Percentiles rank a stretch among this genome's conserved stretches.
These are phyloP conservation scores for Euura lappo DNA, from an alignment of 1,140 invertebrate species.

Conservation along the genomic window DNA sequence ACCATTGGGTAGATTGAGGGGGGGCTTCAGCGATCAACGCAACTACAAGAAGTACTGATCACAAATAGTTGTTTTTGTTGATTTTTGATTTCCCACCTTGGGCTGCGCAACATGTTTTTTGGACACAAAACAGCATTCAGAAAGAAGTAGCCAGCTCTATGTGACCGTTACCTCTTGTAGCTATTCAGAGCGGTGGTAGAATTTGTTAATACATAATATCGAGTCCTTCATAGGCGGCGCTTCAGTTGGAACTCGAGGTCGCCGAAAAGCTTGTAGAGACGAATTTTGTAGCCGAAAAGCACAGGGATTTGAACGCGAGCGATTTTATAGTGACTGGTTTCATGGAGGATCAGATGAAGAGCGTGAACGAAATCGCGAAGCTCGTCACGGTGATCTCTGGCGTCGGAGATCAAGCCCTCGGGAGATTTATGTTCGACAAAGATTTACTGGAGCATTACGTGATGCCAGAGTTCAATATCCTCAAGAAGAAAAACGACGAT, in stretches of 20 bases:
- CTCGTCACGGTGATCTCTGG: conserved; percentile 44
- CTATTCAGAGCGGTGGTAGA: conserved; percentile 14
- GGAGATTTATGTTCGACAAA: conserved; percentile 48
- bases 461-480: conserved; percentile 33
- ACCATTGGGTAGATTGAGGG: neutral
- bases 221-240: conserved; percentile 35
- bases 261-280: conserved; percentile 38
- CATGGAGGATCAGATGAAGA: conserved; percentile 49
- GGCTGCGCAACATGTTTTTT: too few relatives aligned
- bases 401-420: conserved; percentile 43
- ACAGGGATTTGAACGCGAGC: conserved; percentile 42
- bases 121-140: too few relatives aligned
- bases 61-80: too few relatives aligned
- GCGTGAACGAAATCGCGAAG: conserved; percentile 45
- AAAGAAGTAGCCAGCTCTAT: too few relatives aligned
- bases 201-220: neutral
- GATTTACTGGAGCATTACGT: conserved; percentile 42
- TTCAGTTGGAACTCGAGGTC: conserved; percentile 43
- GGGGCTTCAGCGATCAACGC: too few relatives aligned
- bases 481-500: conserved; percentile 22
- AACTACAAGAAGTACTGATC: too few relatives aligned
- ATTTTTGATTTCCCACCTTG: too few relatives aligned
- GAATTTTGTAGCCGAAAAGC: conserved; percentile 37
- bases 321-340: conserved; percentile 50
- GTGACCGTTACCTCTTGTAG: neutral